Percentiles rank a stretch among this genome's conserved stretches.
Evolutionary conservation across 2,797 vertebrate genomes (phyloP).

Genomic region (Protosalanx chinensis): DNA sequence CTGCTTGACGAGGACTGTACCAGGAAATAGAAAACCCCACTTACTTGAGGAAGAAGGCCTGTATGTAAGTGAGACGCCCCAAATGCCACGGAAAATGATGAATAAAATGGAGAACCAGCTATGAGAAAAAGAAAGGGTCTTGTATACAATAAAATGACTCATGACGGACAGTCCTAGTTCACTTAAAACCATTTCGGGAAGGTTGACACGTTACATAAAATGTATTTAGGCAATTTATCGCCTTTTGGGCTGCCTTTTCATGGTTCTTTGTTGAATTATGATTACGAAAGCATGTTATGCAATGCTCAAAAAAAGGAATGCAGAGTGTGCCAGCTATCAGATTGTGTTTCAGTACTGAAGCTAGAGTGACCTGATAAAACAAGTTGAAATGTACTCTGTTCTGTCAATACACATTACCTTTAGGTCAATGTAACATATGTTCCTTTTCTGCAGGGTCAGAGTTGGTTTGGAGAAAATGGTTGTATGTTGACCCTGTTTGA

Average conservation of each 20-base stretch:
- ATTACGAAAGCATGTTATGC: constrained; percentile 71
- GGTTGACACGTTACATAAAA: constrained; percentile 2
- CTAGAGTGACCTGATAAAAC: neutral
- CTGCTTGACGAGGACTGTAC: neutral
- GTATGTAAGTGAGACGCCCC: constrained; percentile 23
- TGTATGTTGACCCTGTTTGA: constrained; percentile 22
- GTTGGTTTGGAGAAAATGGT: constrained; percentile 30
- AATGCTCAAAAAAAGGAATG: constrained; percentile 62
- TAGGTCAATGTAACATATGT: neutral
- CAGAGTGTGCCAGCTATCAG: constrained; percentile 20
- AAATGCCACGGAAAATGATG: constrained; percentile 19
- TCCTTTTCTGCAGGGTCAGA: constrained; percentile 16
- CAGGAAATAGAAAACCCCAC: neutral
- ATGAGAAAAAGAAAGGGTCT: constrained; percentile 12
- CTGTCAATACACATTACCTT: neutral
- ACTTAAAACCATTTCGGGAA: neutral
- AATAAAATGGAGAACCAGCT: constrained; percentile 24
- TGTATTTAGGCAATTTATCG: constrained; percentile 34
- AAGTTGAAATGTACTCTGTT: neutral
- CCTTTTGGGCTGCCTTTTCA: constrained; percentile 37
- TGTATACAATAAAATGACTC: neutral
- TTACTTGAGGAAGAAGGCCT: constrained; percentile 25
- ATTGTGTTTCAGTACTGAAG: neutral
- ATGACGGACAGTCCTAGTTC: neutral
- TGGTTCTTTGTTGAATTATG: constrained; percentile 37